Conservation (phyloP, 1,140 invertebrate species). For the Sarcophaga peregrina region DNA sequence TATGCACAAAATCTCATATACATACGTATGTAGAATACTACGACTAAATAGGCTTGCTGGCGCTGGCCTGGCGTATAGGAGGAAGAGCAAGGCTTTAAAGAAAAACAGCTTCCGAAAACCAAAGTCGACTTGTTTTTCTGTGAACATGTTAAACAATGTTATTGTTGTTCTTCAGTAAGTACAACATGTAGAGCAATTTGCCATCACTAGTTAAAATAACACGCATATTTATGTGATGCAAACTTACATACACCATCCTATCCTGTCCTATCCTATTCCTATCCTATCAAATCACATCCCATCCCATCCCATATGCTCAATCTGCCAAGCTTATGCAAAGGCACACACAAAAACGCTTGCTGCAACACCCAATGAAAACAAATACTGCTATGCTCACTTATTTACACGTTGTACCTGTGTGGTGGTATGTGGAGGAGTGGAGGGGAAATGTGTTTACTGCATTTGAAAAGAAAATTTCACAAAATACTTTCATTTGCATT, state of each 20-base stretch:
- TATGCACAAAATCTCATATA: not conserved
- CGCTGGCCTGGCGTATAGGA: not conserved
- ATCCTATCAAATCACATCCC: too few species aligned
- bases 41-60: not conserved
- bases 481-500: too few species aligned
- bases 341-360: too few species aligned
- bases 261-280: too few species aligned
- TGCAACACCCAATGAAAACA: too few species aligned
- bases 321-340: too few species aligned
- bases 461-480: too few species aligned
- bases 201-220: conserved; percentile 25
- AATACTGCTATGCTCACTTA: too few species aligned
- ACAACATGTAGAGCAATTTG: conserved; percentile 36
- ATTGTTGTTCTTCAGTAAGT: conserved; percentile 15
- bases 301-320: too few species aligned
- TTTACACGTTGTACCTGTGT: too few species aligned
- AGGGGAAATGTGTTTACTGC: too few species aligned
- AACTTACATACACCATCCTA: not conserved
- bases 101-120: not conserved
- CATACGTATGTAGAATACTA: not conserved
- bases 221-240: not conserved
- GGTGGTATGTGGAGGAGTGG: too few species aligned
- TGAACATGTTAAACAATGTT: conserved; percentile 24
- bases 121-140: conserved; percentile 22
- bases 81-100: not conserved